These are phyloP conservation scores for Drosophila picticornis DNA, from an alignment of 2,888 invertebrate genomes.

Conservation along the genomic window DNA sequence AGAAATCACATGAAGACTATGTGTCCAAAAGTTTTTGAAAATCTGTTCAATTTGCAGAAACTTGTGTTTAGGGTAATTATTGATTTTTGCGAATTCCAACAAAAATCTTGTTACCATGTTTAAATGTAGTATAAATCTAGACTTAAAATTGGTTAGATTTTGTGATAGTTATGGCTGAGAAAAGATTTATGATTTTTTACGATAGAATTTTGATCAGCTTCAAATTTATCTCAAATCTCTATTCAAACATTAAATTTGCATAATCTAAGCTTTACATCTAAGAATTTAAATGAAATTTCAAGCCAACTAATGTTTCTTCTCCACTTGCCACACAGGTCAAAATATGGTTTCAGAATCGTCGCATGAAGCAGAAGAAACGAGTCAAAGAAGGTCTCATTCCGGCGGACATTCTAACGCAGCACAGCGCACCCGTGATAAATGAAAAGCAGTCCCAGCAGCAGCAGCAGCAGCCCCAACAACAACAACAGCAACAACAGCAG, in stretches of 20 bases:
- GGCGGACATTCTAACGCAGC: constrained; percentile 86
- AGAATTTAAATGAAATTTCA: not conserved
- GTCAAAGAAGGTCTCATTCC: constrained; percentile 96
- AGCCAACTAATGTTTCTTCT: not conserved
- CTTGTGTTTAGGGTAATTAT: not conserved
- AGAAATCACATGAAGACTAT: not conserved
- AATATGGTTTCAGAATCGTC: constrained; percentile 99
- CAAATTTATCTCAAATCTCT: not conserved
- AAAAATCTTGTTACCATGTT: not conserved
- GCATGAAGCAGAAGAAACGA: constrained; percentile 99
- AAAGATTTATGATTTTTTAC: not conserved
- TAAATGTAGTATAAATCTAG: not conserved
- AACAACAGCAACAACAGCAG: constrained; percentile 48
- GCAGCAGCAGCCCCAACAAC: constrained; percentile 51
- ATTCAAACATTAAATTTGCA: not conserved
- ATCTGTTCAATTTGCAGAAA: not conserved
- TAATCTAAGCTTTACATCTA: not conserved
- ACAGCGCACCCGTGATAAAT: constrained; percentile 53
- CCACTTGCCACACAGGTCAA: constrained; percentile 87
- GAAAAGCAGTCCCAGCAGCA: constrained; percentile 60
- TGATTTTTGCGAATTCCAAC: not conserved
- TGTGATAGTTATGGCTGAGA: not conserved
- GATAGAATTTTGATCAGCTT: not conserved
- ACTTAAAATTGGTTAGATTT: not conserved
- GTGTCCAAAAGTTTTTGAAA: not conserved